These are phyloP conservation scores for Himalopsyche kuldschensis DNA, from an alignment of 2,888 invertebrate genomes.

Conservation along the genomic window DNA sequence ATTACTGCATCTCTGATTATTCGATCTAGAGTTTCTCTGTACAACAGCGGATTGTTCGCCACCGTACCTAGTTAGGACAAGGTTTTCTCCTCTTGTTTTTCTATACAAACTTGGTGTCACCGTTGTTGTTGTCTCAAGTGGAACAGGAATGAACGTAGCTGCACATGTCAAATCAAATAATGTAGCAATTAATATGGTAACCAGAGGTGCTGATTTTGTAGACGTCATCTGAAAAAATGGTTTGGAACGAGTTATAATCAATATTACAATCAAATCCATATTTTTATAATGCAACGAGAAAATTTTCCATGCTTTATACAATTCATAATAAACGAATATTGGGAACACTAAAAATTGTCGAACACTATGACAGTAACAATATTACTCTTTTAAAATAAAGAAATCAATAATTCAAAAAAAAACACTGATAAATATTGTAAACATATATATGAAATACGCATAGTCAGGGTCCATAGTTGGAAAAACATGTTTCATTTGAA, in stretches of 20 bases:
- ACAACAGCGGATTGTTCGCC: constrained; percentile 16
- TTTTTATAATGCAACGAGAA: too few species aligned
- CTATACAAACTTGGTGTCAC: constrained; percentile 17
- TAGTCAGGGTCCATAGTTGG: too few species aligned
- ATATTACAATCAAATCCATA: too few species aligned
- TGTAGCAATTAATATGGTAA: background rate
- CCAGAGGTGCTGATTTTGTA: background rate
- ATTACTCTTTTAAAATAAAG: too few species aligned
- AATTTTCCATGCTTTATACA: too few species aligned
- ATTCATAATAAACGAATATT: too few species aligned
- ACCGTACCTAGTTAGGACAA: constrained; percentile 27
- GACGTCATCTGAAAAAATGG: constrained; percentile 20
- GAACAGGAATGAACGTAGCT: constrained; percentile 36
- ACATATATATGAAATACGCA: too few species aligned
- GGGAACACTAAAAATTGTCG: too few species aligned
- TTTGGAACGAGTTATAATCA: background rate
- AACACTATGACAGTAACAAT: too few species aligned
- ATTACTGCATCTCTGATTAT: constrained; percentile 25
- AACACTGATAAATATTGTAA: too few species aligned
- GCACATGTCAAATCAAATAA: constrained; percentile 3
- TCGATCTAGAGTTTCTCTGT: constrained; percentile 34
- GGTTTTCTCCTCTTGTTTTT: constrained; percentile 10
- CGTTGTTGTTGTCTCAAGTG: constrained; percentile 25
- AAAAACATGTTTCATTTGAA: too few species aligned
- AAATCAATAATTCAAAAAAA: too few species aligned